Conservation (phyloP, 2,797 vertebrate species). For the Chloroceryle inda region DNA sequence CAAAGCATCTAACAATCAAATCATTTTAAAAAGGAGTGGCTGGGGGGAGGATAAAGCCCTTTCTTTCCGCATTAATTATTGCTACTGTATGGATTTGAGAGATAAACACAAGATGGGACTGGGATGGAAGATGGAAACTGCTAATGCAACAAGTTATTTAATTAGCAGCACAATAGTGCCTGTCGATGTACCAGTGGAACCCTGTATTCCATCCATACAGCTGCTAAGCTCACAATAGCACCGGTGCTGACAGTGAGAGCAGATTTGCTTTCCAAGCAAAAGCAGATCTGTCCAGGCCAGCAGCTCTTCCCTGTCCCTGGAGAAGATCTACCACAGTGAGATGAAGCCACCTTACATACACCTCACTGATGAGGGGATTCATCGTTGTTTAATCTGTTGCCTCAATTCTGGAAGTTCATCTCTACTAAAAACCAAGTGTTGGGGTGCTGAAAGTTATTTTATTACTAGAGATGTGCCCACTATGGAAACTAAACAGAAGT, state of each 20-base stretch:
- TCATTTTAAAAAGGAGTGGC: not conserved
- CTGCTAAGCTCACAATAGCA: not conserved
- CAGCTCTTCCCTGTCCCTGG: not conserved
- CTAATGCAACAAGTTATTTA: conserved; percentile 55
- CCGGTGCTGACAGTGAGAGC: not conserved
- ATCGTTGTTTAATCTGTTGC: rapidly evolving
- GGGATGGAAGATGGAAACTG: conserved; percentile 26
- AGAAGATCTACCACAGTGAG: not conserved
- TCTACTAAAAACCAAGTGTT: not conserved
- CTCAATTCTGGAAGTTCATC: not conserved
- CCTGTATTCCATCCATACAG: not conserved
- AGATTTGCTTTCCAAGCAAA: not conserved
- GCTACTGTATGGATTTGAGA: not conserved
- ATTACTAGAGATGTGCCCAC: not conserved
- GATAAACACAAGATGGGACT: conserved; percentile 12
- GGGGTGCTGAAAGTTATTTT: not conserved
- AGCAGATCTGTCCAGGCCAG: not conserved
- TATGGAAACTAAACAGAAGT: not conserved
- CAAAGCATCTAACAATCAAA: not conserved
- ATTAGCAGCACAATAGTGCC: conserved; percentile 31
- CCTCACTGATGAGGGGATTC: not conserved
- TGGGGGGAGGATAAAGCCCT: not conserved
- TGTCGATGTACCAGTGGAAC: not conserved
- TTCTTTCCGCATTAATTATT: conserved; percentile 15
- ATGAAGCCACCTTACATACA: not conserved